Evolutionary conservation across 2,888 invertebrate species (phyloP), one percentile per base, ranked within the genome.

Genomic region (Synanthedon formicaeformis): DNA sequence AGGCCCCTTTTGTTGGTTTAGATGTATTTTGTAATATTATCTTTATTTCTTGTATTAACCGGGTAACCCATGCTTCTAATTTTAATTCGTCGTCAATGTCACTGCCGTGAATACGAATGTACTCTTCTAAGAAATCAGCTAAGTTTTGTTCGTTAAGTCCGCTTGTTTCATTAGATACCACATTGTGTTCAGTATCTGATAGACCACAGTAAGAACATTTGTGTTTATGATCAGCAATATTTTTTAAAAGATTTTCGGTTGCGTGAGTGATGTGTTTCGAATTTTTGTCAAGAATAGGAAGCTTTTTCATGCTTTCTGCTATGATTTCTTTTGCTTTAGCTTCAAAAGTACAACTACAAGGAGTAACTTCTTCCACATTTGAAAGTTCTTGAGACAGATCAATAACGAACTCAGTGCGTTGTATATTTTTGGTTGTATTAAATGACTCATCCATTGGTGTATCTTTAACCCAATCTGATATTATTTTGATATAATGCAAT

Each of bases 401-500:
- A 23, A 63, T 69, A 6, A 79, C 64, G 56, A 73, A 72, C 51
- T 76, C 68, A 51, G 70, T 61, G n/a, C 74, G 59, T 12, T 64
- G 51, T 60, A 57, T 64, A 51, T 75, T 73, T 11, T 64, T 65
- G 2, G 64, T 56, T 1, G 58, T 62, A 53, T 73, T 73, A 56
- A 68, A 76, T 10, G 63, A 56, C 41, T 59, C 50, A 13, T 69
- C 61, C 16, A 78, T 58, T 2, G 76, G 75, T 57, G 77, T 57
- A 48, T 62, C 66, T 52, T 70, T 78, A n/a, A 82, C 60, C 77
- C 81, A 81, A 61, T 80, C 75, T 10, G 77, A 71, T 55, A 81
- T 63, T 34, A 69, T 60, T 56, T 71, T 75, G 6, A 78, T 72
- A 41, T 75, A 78, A 53, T 73, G 63, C 34, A 81, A 57, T 58